These are phyloP conservation scores for Willowsia nigromaculata DNA, from an alignment of 2,888 invertebrate species.

Conservation along the genomic window DNA sequence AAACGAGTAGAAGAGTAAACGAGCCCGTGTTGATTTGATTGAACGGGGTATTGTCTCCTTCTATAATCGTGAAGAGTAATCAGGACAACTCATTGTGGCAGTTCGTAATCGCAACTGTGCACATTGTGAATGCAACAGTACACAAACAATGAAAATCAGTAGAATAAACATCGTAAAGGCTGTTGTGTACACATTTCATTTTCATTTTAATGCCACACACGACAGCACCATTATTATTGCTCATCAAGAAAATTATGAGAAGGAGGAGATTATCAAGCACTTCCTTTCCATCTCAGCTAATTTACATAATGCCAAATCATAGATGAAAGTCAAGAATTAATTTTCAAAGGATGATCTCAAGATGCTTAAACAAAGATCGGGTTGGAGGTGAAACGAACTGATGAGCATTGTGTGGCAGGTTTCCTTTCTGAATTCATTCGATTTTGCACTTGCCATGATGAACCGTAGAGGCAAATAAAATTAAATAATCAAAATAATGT, in stretches of 20 bases:
- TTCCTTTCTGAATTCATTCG: neutral
- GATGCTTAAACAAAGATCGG: too few species aligned
- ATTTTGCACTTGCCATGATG: neutral
- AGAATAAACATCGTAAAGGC: neutral
- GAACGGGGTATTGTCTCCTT: conserved; percentile 39
- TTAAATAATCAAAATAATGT: neutral
- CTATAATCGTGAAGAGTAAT: conserved; percentile 40
- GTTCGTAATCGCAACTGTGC: neutral
- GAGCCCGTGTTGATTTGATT: conserved; percentile 33
- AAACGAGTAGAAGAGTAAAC: neutral
- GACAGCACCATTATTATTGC: conserved; percentile 5
- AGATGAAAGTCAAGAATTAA: neutral
- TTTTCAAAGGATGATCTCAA: neutral
- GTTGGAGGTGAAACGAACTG: neutral
- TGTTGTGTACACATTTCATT: neutral
- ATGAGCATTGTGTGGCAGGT: too few species aligned
- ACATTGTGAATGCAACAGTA: neutral
- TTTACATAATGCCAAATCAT: neutral
- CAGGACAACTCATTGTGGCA: conserved; percentile 32
- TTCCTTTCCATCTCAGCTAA: conserved; percentile 40
- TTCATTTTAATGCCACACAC: neutral
- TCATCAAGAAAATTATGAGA: conserved; percentile 4
- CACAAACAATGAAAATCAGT: neutral
- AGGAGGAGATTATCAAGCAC: neutral
- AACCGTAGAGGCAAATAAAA: neutral